These are phyloP conservation scores for Bibio marci DNA, from an alignment of 2,888 invertebrate species.

Conservation along the genomic window DNA sequence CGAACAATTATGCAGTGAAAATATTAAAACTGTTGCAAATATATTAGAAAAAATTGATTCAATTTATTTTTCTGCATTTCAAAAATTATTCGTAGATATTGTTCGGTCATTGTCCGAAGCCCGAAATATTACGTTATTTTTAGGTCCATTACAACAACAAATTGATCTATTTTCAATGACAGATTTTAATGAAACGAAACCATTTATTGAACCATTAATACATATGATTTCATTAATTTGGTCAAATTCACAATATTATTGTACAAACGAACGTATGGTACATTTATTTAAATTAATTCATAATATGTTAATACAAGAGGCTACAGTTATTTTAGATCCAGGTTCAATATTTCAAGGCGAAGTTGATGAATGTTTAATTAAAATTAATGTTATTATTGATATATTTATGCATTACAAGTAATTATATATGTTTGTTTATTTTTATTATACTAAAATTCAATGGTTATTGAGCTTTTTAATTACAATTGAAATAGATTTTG, in stretches of 20 bases:
- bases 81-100: slow-evolving; percentile 59
- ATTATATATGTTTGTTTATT: not conserved
- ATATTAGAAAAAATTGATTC: slow-evolving; percentile 62
- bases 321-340: slow-evolving; percentile 56
- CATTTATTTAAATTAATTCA: slow-evolving; percentile 61
- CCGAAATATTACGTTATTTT: slow-evolving; percentile 62
- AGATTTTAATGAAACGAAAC: slow-evolving; percentile 45
- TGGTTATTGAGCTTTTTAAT: too few relatives aligned
- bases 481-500: too few relatives aligned
- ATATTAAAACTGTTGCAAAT: slow-evolving; percentile 68
- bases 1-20: slow-evolving; percentile 64
- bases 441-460: too few relatives aligned
- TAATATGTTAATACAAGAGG: slow-evolving; percentile 64
- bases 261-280: slow-evolving; percentile 43
- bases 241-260: slow-evolving; percentile 67
- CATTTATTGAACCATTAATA: slow-evolving; percentile 46
- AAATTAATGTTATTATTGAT: slow-evolving; percentile 35
- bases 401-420: slow-evolving; percentile 5
- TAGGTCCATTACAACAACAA: slow-evolving; percentile 21
- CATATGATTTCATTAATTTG: slow-evolving; percentile 71
- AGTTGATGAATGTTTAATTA: slow-evolving; percentile 52
- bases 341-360: slow-evolving; percentile 73
- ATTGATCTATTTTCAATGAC: slow-evolving; percentile 22
- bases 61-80: slow-evolving; percentile 61
- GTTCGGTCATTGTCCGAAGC: slow-evolving; percentile 60